Percentiles rank a stretch among this genome's conserved stretches.
Evolutionary conservation across 1,140 invertebrate species (phyloP).

Genomic region (Uloborus diversus): DNA sequence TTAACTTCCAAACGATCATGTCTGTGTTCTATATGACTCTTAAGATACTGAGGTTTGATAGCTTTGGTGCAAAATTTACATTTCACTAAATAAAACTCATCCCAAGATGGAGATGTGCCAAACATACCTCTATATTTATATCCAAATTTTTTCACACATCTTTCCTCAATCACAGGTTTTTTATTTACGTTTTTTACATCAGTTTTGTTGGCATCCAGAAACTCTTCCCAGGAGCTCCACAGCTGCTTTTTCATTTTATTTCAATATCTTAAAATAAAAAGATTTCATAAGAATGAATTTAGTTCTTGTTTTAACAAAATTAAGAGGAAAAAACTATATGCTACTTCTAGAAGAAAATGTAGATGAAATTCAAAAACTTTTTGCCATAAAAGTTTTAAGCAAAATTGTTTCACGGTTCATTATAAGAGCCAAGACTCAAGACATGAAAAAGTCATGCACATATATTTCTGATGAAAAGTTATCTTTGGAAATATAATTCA

Average conservation of each 20-base stretch:
- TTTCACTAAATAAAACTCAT: slow-evolving; percentile 69
- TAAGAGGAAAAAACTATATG: too few relatives aligned
- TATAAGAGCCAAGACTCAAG: too few relatives aligned
- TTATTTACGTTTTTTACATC: background rate
- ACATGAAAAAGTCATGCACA: too few relatives aligned
- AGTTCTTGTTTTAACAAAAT: too few relatives aligned
- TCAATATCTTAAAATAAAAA: background rate
- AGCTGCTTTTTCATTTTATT: background rate
- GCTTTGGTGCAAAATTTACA: slow-evolving; percentile 69
- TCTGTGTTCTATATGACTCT: slow-evolving; percentile 64
- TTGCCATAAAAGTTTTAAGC: too few relatives aligned
- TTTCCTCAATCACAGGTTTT: background rate
- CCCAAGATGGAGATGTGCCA: slow-evolving; percentile 68
- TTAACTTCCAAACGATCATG: too few relatives aligned
- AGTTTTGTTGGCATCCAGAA: background rate
- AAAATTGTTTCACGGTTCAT: too few relatives aligned
- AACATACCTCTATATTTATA: slow-evolving; percentile 68
- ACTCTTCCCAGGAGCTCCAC: background rate
- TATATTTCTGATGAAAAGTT: too few relatives aligned
- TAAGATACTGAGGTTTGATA: slow-evolving; percentile 69
- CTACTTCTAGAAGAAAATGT: too few relatives aligned
- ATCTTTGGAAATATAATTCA: too few relatives aligned
- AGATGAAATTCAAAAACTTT: too few relatives aligned
- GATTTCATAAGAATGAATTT: slow-evolving; percentile 1
- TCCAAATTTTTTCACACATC: background rate